Evolutionary conservation across 2,113 vertebrate genomes (phyloP), one percentile per base, ranked within the genome.

Genomic region (Brachirus orientalis): DNA sequence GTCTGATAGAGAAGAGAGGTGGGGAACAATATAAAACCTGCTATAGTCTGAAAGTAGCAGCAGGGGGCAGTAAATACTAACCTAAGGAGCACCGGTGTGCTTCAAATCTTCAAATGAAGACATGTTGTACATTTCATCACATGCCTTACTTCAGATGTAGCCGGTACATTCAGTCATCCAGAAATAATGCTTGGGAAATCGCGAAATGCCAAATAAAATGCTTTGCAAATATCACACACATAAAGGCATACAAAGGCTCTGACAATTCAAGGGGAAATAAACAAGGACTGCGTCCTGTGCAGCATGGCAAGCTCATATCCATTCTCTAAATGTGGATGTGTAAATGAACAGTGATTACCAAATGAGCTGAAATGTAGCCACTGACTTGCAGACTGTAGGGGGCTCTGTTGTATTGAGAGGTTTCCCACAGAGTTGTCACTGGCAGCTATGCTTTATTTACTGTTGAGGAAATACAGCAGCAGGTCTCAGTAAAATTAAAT

Each of bases 21-120:
- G 22, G 35, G 28, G 8, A 13, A 44, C 9, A 6, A 28, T 20
- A 8, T 8, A 13, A 3, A 14, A 17, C 6, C 12, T 65, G 70
- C 20, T 74, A 11, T 55, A 47, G 53, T 28, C 1, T 9, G 0
- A 1, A 0, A 2, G 2, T 13, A 10, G 67, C 88, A 87, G 66
- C 63, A 86, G 89, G 64, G 69, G 73, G 83, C 44, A 82, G 83
- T 82, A 90, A 22, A 63, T 20, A 50, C 58, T 50, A 75, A 70
- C n/a, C 48, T 6, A 65, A 16, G 37, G 6, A 18, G 8, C 20
- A 7, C 8, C 1, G 40, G 10, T 9, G 33, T 9, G 8, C 20
- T 1, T 35, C 47, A 51, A 4, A 18, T 37, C 19, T 7, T 13
- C 10, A 22, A 16, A 64, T 52, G 2, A 54, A 71, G 33, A 67